Evolutionary conservation across 2,888 invertebrate genomes (phyloP), one percentile per base, ranked within the genome.

Genomic region (Hetaerina titia): DNA sequence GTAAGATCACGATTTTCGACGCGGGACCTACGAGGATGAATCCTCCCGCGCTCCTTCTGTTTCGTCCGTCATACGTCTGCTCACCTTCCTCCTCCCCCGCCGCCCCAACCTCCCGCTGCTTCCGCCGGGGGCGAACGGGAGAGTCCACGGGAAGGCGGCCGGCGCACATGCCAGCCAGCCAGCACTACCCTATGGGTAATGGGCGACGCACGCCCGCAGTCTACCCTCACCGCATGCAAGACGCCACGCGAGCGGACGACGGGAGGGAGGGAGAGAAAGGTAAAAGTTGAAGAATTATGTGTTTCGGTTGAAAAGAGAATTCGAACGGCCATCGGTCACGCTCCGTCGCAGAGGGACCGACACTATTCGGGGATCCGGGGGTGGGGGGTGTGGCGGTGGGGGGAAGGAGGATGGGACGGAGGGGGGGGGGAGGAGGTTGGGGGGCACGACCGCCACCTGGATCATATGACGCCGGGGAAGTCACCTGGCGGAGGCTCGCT

Each of bases 281-380:
- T 9, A 69, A 69, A 69, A 19, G n/a, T n/a, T 69, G 69, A 69
- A 69, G 69, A 69, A 69, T 69, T 69, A 69, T 69, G 69, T 69
- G 69, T n/a, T 69, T 69, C 69, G 69, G 69, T 69, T 69, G 69
- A 69, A 69, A 69, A 69, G 69, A 69, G 69, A 69, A 69, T 69
- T n/a, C 69, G 69, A 69, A 69, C 69, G 69, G 69, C 69, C 69
- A 69, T 69, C 69, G 69, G 69, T 69, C 69, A 69, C 69, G 69
- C 69, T 69, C 22, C 69, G 69, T n/a, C 69, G 69, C 69, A 69
- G 69, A 69, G 69, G n/a, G n/a, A 6, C 22, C 22, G 22, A 69
- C 60, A 17, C 19, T 69, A 69, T 69, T n/a, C 69, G 22, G 69
- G 19, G n/a, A 45, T 45, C 45, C 45, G 45, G 45, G 69, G 19